Base-by-base conservation (phyloP, 2,888 invertebrate species). In the Diogma glabrata region DNA sequence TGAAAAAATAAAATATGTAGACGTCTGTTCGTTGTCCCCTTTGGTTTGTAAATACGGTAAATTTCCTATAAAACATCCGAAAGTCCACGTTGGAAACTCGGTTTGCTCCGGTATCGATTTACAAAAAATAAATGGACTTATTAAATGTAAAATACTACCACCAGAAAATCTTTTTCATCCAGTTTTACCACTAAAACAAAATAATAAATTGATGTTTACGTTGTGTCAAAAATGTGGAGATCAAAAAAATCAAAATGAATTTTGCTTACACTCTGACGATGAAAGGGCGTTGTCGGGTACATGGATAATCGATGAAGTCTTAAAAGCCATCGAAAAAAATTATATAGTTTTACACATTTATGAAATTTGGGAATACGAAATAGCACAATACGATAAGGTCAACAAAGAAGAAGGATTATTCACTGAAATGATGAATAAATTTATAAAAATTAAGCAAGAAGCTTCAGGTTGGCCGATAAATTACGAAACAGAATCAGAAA, bases 361-460 rank as follows among this genome's bases (percentile, higher is more conserved):
- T 26, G 62, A 64, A 53, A 59, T 64, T 8, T 63, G 63, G 60
- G 56, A 62, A 47, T 65, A 62, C 52, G 22, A 56, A 14, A 49
- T 57, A 20, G 53, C 52, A 0, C 56, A 57, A 48, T 58, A 59
- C 40, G 22, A 58, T 43, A 30, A 12, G n/a, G 5, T 9, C 2
- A 52, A 49, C 4, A 47, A 49, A 22, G 23, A 38, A 2, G 56
- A 54, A 1, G 60, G 59, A 2, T 36, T 59, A 22, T 63, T 61
- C 53, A 54, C 56, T 10, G 51, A 53, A 12, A 63, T 62, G 51
- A 60, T 64, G 10, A 57, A 64, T 45, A 57, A 53, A 2, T 61
- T 58, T 51, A 22, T 60, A 2, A 59, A 59, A 56, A 57, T 60
- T 3, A 61, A 60, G 40, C 57, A 57, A 38, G 56, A 62, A 23